phyloP scores from a whole-genome alignment of 2,888 invertebrate genomes.

The Atrina japonica region DNA sequence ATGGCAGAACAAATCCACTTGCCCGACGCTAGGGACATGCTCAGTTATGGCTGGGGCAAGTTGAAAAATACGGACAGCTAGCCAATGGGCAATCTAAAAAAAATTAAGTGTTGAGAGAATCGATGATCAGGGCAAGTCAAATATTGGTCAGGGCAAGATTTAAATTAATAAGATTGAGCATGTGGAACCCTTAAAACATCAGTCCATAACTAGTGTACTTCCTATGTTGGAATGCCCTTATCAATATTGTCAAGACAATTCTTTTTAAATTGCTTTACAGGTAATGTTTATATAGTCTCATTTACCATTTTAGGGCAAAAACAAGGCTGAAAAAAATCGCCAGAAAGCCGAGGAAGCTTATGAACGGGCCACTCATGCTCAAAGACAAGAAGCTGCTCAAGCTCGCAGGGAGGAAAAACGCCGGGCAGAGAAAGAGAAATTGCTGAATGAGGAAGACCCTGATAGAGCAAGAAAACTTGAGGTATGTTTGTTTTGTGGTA shows the following conservation, averaged over 20 bases:
- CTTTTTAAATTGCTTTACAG: too few species aligned
- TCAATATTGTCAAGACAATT: too few species aligned
- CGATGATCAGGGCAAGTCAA: too few species aligned
- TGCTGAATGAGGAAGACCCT: constrained; percentile 95
- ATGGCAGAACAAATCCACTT: too few species aligned
- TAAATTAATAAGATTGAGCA: too few species aligned
- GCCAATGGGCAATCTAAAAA: neutral
- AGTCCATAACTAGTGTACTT: too few species aligned
- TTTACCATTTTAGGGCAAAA: constrained; percentile 90
- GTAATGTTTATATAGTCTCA: too few species aligned
- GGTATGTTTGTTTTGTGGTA: too few species aligned
- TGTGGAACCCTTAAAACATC: too few species aligned
- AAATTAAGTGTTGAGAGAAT: neutral
- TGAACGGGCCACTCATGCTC: constrained; percentile 96
- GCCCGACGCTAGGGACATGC: neutral
- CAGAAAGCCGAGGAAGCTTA: constrained; percentile 96
- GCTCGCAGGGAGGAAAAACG: constrained; percentile 94
- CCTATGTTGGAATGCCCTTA: too few species aligned
- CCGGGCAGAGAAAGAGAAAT: constrained; percentile 95
- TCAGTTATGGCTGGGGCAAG: neutral
- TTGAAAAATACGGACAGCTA: too few species aligned
- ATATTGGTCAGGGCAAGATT: too few species aligned
- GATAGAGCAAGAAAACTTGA: constrained; percentile 99
- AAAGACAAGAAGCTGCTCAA: constrained; percentile 97
- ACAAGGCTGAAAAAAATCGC: constrained; percentile 96